Percentiles rank a stretch among this genome's conserved stretches.
These are phyloP conservation scores for Antheraea pernyi DNA, from an alignment of 1,140 invertebrate species.

Conservation along the genomic window DNA sequence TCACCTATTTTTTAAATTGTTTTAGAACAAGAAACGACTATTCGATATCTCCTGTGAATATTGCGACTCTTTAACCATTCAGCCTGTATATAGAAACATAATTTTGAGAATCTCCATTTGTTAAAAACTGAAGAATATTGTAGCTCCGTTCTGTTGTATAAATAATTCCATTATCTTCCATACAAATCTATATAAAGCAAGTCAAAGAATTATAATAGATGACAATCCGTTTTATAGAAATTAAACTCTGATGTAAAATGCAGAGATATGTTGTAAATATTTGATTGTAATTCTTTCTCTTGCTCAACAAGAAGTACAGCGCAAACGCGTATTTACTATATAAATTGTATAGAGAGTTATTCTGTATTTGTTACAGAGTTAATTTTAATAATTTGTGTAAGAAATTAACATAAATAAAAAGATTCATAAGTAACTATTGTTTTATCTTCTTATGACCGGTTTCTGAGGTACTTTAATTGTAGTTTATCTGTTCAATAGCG, in stretches of 20 bases:
- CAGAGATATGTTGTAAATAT: conserved; percentile 10
- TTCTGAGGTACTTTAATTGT: too few species aligned
- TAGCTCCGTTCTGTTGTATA: neutral
- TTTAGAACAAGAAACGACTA: too few species aligned
- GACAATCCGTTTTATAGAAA: neutral
- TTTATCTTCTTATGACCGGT: too few species aligned
- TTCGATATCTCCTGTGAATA: too few species aligned
- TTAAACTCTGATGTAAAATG: too few species aligned
- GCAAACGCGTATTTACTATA: conserved; percentile 28
- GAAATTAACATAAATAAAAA: conserved; percentile 55
- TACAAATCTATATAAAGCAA: neutral
- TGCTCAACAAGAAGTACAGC: conserved; percentile 4
- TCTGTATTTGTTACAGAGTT: conserved; percentile 48
- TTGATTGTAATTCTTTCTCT: neutral
- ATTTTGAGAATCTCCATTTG: conserved; percentile 29
- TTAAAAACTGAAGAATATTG: neutral
- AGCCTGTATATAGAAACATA: conserved; percentile 11
- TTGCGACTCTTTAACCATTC: too few species aligned
- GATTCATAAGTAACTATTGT: conserved; percentile 31
- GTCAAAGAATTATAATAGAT: conserved; percentile 1
- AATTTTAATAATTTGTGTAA: conserved; percentile 36
- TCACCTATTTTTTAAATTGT: too few species aligned
- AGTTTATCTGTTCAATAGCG: too few species aligned
- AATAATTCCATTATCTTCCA: neutral
- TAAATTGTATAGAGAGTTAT: conserved; percentile 39